phyloP scores from a whole-genome alignment of 1,140 invertebrate genomes.

The Doryteuthis pealeii region DNA sequence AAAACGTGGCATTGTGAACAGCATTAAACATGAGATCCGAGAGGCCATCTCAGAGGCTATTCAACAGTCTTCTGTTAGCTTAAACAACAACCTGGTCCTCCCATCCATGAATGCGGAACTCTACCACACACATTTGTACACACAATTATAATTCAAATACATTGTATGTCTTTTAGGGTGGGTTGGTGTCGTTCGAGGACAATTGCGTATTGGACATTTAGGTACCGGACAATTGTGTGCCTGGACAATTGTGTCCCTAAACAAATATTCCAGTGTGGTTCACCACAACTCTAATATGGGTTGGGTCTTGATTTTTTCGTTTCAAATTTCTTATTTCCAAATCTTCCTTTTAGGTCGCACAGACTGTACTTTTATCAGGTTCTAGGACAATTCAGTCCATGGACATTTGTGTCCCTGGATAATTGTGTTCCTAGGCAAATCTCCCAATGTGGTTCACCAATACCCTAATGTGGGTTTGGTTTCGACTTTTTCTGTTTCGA shows the following conservation, averaged over 20 bases:
- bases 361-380: no score
- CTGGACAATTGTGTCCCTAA: background rate
- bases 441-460: no score
- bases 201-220: background rate
- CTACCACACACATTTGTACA: slow-evolving; percentile 61
- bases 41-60: slow-evolving; percentile 35
- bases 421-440: no score
- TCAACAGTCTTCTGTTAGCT: slow-evolving; percentile 16
- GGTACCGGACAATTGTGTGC: background rate
- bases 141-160: slow-evolving; percentile 49
- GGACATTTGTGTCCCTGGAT: no score
- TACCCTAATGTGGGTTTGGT: no score
- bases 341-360: no score
- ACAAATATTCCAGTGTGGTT: background rate
- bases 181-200: background rate
- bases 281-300: background rate
- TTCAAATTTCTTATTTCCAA: background rate
- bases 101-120: slow-evolving; percentile 47
- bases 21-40: slow-evolving; percentile 50
- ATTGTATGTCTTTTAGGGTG: background rate
- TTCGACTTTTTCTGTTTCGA: no score
- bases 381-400: no score
- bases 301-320: background rate
- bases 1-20: slow-evolving; percentile 54
- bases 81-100: slow-evolving; percentile 21